Conservation (phyloP, 2,113 vertebrate genomes). For the Podarcis raffonei region DNA sequence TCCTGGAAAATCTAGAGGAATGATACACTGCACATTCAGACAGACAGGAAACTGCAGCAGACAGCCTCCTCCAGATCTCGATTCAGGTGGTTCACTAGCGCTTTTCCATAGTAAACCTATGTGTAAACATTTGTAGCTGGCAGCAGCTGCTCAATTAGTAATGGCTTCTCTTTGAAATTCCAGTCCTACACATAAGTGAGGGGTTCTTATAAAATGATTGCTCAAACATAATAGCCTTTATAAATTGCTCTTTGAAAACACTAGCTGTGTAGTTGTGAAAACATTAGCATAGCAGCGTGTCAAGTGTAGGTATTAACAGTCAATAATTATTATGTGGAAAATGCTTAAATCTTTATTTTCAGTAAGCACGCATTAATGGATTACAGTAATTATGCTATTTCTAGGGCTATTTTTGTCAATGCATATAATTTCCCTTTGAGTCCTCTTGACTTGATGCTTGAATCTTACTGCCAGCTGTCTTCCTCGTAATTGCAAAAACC, state of each 20-base stretch:
- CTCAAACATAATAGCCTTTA: not conserved
- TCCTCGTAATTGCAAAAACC: not conserved
- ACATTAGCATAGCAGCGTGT: not conserved
- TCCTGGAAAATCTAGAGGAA: not conserved
- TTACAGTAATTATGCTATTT: slow-evolving; percentile 20
- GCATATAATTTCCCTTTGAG: slow-evolving; percentile 31
- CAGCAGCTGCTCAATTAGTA: not conserved
- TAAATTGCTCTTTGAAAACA: not conserved
- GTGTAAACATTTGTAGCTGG: not conserved
- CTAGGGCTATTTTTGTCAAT: slow-evolving; percentile 19
- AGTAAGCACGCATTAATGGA: not conserved
- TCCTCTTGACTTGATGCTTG: slow-evolving; percentile 32
- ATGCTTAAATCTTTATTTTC: slow-evolving; percentile 47
- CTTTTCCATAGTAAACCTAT: not conserved
- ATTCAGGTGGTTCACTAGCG: not conserved
- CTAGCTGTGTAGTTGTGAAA: not conserved
- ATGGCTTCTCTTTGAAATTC: not conserved
- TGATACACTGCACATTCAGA: not conserved
- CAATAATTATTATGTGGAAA: slow-evolving; percentile 30
- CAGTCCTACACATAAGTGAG: not conserved
- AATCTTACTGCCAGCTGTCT: not conserved
- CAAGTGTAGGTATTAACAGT: not conserved
- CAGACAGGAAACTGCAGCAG: not conserved
- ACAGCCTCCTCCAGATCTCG: not conserved
- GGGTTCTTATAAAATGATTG: not conserved